Base-by-base conservation (phyloP, 2,113 vertebrate species). In the Brachypteracias leptosomus region DNA sequence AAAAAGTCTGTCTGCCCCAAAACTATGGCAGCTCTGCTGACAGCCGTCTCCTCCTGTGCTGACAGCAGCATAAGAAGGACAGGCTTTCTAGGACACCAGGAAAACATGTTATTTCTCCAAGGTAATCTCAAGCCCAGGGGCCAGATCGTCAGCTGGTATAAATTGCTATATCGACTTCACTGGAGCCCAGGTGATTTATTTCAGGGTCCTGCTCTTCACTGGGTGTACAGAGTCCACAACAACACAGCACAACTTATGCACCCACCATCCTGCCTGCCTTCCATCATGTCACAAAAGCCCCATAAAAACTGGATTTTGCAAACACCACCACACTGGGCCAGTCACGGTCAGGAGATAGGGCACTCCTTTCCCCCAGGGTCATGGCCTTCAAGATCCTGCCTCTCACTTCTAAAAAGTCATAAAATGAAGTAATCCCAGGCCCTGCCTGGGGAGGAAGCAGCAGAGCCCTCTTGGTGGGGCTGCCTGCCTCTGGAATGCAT, bases 241-340 rank as follows among this genome's bases (percentile, higher is more conserved):
- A 54, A 12, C 17, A 55, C 1, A 1, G 28, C 24, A 46, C 25
- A 3, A 35, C 51, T 71, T 13, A 14, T 20, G 31, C 11, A 38
- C 38, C 57, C 42, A 28, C 26, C n/a, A 1, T 21, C 58, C 91
- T 66, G 78, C 61, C 77, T 90, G 85, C n/a, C 36, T 80, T 91
- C 92, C 15, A 15, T 89, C 88, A 29, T 31, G 63, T 92, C 95
- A 83, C 63, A 90, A 94, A 95, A 94, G 18, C 44, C 95, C 75
- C 85, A 96, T 97, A 97, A 97, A 97, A 94, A 29, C 19, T n/a
- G 57, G 6, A 9, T 35, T 94, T 91, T 94, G 73, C 91, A 93
- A 97, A 74, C 73, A 95, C 58, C 68, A 92, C 95, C 84, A 89
- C 55, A 61, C 89, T 35, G 90, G 55, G 54, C 90, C 85, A 95